A percentile compares a stretch with the other conserved stretches of the same genome.
These are phyloP conservation scores for Calliphora vomitoria DNA, from an alignment of 2,888 invertebrate genomes.

Conservation along the genomic window DNA sequence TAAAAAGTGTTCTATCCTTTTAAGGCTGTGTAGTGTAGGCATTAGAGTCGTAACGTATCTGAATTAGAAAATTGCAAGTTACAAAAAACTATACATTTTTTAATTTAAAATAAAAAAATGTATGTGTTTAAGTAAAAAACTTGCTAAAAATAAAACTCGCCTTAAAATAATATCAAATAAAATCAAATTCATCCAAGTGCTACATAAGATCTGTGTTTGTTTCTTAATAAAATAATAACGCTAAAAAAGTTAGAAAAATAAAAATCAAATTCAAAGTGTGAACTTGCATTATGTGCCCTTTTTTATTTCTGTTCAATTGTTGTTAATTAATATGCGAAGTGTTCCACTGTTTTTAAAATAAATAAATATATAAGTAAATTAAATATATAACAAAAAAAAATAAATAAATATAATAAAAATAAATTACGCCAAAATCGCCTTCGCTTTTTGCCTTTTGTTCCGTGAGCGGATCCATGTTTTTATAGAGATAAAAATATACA, in stretches of 20 bases:
- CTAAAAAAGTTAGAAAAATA: not conserved
- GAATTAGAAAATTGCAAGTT: not conserved
- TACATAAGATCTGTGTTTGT: not conserved
- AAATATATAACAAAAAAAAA: not conserved
- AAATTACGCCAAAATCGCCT: conserved; percentile 55
- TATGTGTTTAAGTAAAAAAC: conserved; percentile 27
- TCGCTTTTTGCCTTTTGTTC: conserved; percentile 64
- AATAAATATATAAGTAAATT: conserved; percentile 15
- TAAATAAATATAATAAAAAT: conserved; percentile 16
- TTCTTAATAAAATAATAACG: not conserved
- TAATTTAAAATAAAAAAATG: not conserved
- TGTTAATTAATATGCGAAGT: conserved; percentile 2
- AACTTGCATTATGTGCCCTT: not conserved
- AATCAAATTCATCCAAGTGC: conserved; percentile 14
- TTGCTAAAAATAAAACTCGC: conserved; percentile 21
- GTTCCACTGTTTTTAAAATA: conserved; percentile 8
- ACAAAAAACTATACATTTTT: not conserved
- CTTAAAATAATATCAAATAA: conserved; percentile 27
- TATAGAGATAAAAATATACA: conserved; percentile 13
- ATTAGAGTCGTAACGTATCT: conserved; percentile 42
- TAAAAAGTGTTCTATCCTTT: conserved; percentile 26
- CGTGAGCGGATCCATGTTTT: conserved; percentile 18
- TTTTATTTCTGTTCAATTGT: not conserved
- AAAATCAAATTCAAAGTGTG: not conserved
- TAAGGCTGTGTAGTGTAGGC: conserved; percentile 68